phyloP scores from a whole-genome alignment of 2,797 vertebrate species.

The Melanotaenia nigrans region DNA sequence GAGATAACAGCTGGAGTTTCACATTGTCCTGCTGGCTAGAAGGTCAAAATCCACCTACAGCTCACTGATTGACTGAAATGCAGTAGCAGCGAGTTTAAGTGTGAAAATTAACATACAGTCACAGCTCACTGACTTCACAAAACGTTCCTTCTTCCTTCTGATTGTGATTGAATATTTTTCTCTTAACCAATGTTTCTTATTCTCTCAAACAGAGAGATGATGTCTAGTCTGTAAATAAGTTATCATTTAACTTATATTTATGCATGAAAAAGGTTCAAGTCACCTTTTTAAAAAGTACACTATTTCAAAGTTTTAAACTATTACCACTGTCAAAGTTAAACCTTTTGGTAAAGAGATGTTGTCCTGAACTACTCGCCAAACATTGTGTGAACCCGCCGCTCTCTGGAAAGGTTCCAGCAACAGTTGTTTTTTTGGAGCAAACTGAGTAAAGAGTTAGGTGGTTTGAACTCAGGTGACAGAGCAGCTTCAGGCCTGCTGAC shows the following conservation, averaged over 20 bases:
- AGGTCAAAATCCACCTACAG: constrained; percentile 62
- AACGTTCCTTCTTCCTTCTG: background rate
- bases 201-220: background rate
- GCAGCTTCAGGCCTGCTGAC: constrained; percentile 69
- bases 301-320: background rate
- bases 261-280: background rate
- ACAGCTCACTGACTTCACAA: constrained; percentile 18
- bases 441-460: constrained; percentile 53
- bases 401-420: constrained; percentile 27
- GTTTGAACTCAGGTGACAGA: constrained; percentile 69
- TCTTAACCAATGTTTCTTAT: background rate
- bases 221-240: background rate
- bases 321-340: background rate
- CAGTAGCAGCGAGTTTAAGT: background rate
- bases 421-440: constrained; percentile 43
- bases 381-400: constrained; percentile 8
- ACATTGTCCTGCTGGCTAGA: constrained; percentile 5
- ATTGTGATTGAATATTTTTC: too few relatives aligned
- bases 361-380: too few relatives aligned
- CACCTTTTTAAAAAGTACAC: background rate
- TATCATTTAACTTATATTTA: background rate
- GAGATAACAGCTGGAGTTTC: constrained; percentile 9
- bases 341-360: background rate
- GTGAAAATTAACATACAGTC: constrained; percentile 56
- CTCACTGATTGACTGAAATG: constrained; percentile 57